Base-by-base conservation (phyloP, 2,888 invertebrate genomes). In the Acleris laterana region DNA sequence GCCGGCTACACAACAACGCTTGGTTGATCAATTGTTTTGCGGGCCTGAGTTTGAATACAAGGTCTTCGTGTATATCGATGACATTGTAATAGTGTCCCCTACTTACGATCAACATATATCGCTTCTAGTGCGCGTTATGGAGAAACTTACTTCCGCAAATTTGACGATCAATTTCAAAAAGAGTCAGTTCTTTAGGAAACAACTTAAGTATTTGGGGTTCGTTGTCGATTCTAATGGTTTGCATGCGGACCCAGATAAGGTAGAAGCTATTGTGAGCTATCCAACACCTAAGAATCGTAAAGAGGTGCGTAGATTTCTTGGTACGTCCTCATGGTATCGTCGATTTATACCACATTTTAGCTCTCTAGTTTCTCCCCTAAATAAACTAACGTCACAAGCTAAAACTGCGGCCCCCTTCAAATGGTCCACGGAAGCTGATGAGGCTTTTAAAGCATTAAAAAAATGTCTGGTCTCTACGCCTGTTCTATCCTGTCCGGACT, bases 171-270 rank as follows among this genome's bases (percentile, higher is more conserved):
- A 56, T n/a, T 20, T 17, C 5, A 52, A 66, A 1, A 61, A 61
- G 48, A 58, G 61, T 28, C 16, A 62, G 17, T 65, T 62, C 19
- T 62, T 60, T 19, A 25, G 49, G 6, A 57, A 22, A 3, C 20
- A 61, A 44, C 48, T 63, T 4, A 58, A 50, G 13, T 68, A 68
- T 32, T 19, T 68, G n/a, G 68, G 68, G 16, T 68, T 62, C 19
- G 55, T 53, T 5, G 74, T 85, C 1, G 71, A 74, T 60, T 38
- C n/a, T 28, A 42, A 50, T 22, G 60, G 65, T 3, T 19, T 65
- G 3, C 60, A 49, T 20, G 25, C 65, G 7, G 65, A 65, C 25
- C 60, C 60, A 4, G 65, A 65, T 13, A 65, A 65, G 25, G 55
- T 60, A 2, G 20, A 38, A n/a, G 65, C 65, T 7, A 65, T 65